phyloP scores from a whole-genome alignment of 2,797 vertebrate species.

The Peromyscus aztecus region DNA sequence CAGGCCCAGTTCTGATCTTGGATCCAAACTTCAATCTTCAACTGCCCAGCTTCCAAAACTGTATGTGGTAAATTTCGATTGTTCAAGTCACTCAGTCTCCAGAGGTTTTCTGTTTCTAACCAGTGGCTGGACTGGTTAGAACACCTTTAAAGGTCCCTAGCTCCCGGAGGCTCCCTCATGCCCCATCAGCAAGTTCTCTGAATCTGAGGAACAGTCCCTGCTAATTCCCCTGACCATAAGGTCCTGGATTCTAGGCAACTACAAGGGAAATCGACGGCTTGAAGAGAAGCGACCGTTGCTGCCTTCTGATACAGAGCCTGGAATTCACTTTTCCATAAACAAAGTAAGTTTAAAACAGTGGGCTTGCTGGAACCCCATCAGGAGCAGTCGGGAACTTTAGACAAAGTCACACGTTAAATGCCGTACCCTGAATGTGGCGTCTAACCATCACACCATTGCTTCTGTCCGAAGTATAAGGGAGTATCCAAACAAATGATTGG shows the following conservation, averaged over 20 bases:
- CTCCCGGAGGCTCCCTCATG: background rate
- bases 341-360: background rate
- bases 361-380: background rate
- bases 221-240: background rate
- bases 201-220: background rate
- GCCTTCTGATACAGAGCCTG: background rate
- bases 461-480: background rate
- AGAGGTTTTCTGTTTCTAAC: background rate
- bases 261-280: background rate
- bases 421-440: background rate
- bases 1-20: background rate
- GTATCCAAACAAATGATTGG: background rate
- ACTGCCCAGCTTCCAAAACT: background rate
- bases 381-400: background rate
- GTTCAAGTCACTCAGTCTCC: background rate
- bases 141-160: background rate
- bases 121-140: background rate
- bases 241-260: background rate
- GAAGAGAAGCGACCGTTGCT: background rate
- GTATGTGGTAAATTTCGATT: background rate
- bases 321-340: conserved; percentile 7
- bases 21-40: background rate
- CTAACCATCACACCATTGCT: background rate
- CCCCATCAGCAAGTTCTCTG: background rate
- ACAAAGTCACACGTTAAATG: background rate